Conservation (phyloP, 2,888 invertebrate genomes). For the Gryllus longicercus region DNA sequence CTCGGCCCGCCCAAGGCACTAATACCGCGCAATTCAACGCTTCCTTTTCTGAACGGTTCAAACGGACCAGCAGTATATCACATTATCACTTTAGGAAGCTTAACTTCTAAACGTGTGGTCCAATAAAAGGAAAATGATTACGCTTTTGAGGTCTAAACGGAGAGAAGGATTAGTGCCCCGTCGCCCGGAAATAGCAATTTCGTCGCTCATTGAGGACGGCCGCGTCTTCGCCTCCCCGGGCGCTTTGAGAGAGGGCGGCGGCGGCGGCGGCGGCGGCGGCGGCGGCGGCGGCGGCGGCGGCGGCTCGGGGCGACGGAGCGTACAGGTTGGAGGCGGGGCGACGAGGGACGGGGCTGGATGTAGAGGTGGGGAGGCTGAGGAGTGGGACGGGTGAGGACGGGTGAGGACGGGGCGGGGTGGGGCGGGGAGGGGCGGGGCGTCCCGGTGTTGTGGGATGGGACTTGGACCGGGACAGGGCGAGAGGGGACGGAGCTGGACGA, state of each 20-base stretch:
- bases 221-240: background rate
- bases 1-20: background rate
- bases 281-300: too few relatives aligned
- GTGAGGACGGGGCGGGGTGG: too few relatives aligned
- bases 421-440: too few relatives aligned
- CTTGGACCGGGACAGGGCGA: too few relatives aligned
- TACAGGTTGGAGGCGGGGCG: too few relatives aligned
- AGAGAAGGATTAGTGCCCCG: slow-evolving; percentile 29
- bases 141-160: slow-evolving; percentile 35
- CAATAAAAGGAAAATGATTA: slow-evolving; percentile 34
- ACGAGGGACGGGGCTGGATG: too few relatives aligned
- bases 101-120: slow-evolving; percentile 26
- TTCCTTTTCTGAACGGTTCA: slow-evolving; percentile 17
- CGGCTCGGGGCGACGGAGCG: too few relatives aligned
- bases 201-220: slow-evolving; percentile 32
- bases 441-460: too few relatives aligned
- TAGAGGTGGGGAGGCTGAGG: too few relatives aligned
- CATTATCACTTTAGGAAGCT: slow-evolving; percentile 17
- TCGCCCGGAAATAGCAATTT: slow-evolving; percentile 34
- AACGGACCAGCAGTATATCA: slow-evolving; percentile 11
- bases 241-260: background rate
- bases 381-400: too few relatives aligned
- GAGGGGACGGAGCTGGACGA: too few relatives aligned
- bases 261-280: too few relatives aligned
- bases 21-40: background rate